phyloP scores from a whole-genome alignment of 2,888 invertebrate genomes.

The Agapetus fuscipes region DNA sequence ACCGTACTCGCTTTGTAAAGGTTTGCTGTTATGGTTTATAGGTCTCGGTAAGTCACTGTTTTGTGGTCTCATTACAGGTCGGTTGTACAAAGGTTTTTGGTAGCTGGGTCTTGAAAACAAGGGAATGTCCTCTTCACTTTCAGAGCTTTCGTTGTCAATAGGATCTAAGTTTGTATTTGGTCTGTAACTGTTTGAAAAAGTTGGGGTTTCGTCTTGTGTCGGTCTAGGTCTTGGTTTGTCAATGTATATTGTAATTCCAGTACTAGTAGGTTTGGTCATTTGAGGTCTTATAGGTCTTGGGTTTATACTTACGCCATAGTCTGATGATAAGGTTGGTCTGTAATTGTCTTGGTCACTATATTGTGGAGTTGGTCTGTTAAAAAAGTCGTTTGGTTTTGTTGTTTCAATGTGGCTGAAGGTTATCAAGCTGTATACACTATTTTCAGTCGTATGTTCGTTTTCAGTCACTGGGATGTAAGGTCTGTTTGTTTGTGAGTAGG shows the following conservation, averaged over 20 bases:
- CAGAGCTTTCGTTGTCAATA: conserved; percentile 2
- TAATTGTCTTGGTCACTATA: conserved; percentile 22
- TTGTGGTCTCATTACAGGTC: conserved; percentile 11
- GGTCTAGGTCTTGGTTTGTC: conserved; percentile 14
- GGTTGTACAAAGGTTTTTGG: conserved; percentile 16
- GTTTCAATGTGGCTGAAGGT: conserved; percentile 44
- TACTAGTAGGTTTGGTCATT: conserved; percentile 8
- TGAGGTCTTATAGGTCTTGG: conserved; percentile 9
- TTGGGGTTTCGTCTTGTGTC: conserved; percentile 2
- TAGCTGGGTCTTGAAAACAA: conserved; percentile 17
- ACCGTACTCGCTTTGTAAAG: conserved; percentile 15
- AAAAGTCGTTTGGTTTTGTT: conserved; percentile 15
- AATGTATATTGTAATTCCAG: conserved; percentile 21
- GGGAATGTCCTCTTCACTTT: conserved; percentile 14
- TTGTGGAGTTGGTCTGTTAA: conserved; percentile 14
- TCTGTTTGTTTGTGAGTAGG: conserved; percentile 10
- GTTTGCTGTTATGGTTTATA: conserved; percentile 7
- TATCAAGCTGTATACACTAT: conserved; percentile 37
- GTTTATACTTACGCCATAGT: conserved; percentile 7
- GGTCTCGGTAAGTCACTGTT: conserved; percentile 9
- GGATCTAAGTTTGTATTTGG: conserved; percentile 4
- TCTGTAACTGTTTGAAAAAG: conserved; percentile 7
- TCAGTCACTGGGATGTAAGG: conserved; percentile 11
- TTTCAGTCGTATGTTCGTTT: conserved; percentile 28
- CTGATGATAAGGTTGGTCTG: conserved; percentile 23